phyloP scores from a whole-genome alignment of 2,888 invertebrate species.

The Heteromyza rotundicornis region DNA sequence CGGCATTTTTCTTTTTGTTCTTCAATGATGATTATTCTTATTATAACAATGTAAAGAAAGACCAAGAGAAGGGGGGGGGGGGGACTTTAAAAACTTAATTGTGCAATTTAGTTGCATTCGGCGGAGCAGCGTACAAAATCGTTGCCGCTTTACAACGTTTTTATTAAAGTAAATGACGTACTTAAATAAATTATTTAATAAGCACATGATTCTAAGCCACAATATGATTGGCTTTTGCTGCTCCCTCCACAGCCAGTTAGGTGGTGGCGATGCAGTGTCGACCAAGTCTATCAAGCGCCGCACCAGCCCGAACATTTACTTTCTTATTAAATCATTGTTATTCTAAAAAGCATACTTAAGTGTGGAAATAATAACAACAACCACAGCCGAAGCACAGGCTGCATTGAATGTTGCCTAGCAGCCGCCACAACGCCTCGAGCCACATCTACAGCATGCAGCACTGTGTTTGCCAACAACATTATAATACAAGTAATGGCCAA shows the following conservation, averaged over 20 bases:
- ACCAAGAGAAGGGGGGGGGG: not conserved
- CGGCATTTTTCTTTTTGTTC: not conserved
- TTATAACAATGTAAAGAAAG: too few relatives aligned
- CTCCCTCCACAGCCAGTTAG: too few relatives aligned
- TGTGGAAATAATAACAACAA: slow-evolving; percentile 25
- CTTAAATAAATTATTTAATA: slow-evolving; percentile 62
- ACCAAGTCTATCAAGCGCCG: not conserved
- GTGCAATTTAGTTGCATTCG: not conserved
- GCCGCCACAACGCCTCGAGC: not conserved
- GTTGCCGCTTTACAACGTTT: slow-evolving; percentile 36
- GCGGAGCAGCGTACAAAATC: not conserved
- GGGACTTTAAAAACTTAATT: not conserved
- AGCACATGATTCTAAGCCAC: slow-evolving; percentile 50
- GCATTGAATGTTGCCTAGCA: not conserved
- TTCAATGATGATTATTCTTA: too few relatives aligned
- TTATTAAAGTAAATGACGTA: slow-evolving; percentile 56
- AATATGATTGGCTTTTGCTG: slow-evolving; percentile 24
- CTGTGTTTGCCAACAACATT: not conserved
- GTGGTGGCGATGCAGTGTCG: not conserved
- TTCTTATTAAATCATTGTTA: slow-evolving; percentile 52
- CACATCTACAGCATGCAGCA: not conserved
- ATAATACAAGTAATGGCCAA: slow-evolving; percentile 14
- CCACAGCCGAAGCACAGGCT: not conserved
- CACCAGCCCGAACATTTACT: not conserved
- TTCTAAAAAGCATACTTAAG: slow-evolving; percentile 32